Percentiles rank a stretch among this genome's conserved stretches.
These are phyloP conservation scores for Mionectes macconnelli DNA, from an alignment of 2,113 vertebrate genomes.

Conservation along the genomic window DNA sequence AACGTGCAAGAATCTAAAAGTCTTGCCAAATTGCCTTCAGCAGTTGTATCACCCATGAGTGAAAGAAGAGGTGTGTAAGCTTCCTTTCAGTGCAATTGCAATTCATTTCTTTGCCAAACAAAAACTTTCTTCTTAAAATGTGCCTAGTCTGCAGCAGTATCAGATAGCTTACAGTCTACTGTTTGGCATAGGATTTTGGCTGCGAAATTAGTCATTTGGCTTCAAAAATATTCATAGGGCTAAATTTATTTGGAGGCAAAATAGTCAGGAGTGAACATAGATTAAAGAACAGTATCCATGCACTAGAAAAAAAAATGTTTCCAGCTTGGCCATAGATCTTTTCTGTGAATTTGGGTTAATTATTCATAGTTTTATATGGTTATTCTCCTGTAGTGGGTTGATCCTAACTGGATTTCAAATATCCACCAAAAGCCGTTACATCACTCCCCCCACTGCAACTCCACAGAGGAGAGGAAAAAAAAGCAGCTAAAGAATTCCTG, in stretches of 20 bases:
- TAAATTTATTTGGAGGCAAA: conserved; percentile 37
- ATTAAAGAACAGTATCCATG: neutral
- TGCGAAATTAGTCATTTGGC: conserved; percentile 31
- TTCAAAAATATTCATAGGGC: conserved; percentile 8
- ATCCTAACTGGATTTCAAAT: too few species aligned
- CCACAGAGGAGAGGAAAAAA: too few species aligned
- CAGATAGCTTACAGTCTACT: neutral
- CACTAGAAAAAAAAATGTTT: neutral
- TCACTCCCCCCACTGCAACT: too few species aligned
- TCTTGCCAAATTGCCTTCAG: neutral
- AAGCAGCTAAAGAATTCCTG: too few species aligned
- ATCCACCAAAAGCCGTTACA: too few species aligned
- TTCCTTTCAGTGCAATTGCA: neutral
- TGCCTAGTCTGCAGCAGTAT: neutral
- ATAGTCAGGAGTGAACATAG: neutral
- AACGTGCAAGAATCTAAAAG: neutral
- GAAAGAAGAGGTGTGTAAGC: neutral
- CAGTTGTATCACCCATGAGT: neutral
- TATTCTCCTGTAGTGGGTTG: neutral
- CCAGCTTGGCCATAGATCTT: neutral
- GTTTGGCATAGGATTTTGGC: conserved; percentile 32
- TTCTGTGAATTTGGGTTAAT: neutral
- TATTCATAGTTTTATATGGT: neutral
- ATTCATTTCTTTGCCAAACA: conserved; percentile 18
- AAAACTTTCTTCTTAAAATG: conserved; percentile 15